Conservation (phyloP, 2,113 vertebrate genomes). For the Machaerirhynchus nigripectus region DNA sequence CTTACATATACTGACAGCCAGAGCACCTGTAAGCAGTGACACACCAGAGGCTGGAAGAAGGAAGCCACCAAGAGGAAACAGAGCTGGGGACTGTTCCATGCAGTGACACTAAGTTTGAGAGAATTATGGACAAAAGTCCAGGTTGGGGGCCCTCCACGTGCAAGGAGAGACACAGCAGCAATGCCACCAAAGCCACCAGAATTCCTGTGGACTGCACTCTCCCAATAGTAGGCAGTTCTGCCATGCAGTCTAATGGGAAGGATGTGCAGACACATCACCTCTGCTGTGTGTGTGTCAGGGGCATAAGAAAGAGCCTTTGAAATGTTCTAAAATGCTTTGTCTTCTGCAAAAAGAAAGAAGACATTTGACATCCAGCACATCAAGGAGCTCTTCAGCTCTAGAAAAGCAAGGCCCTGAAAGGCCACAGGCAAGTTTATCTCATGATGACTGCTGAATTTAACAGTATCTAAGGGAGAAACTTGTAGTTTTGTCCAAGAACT, state of each 20-base stretch:
- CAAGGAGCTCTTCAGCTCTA: not conserved
- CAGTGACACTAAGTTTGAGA: not conserved
- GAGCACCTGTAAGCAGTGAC: not conserved
- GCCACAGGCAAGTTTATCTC: not conserved
- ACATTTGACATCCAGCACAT: not conserved
- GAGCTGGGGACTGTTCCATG: not conserved
- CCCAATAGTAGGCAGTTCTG: not conserved
- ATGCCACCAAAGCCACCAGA: not conserved
- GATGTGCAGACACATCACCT: not conserved
- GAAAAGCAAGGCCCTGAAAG: not conserved
- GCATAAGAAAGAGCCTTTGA: not conserved
- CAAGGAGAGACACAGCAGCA: not conserved
- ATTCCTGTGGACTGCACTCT: not conserved
- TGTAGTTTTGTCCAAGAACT: not conserved
- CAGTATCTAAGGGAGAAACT: not conserved
- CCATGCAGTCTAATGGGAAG: not conserved
- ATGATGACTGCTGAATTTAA: not conserved
- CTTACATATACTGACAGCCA: not conserved
- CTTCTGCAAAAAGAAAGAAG: not conserved
- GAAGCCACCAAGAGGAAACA: not conserved
- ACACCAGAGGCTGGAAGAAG: not conserved
- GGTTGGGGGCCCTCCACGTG: not conserved
- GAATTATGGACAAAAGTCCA: not conserved
- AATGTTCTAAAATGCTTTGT: not conserved
- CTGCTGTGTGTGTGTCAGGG: not conserved